Evolutionary conservation across 2,888 invertebrate genomes (phyloP), one percentile per base, ranked within the genome.

Genomic region (Imbricaverruca yamaguchii): DNA sequence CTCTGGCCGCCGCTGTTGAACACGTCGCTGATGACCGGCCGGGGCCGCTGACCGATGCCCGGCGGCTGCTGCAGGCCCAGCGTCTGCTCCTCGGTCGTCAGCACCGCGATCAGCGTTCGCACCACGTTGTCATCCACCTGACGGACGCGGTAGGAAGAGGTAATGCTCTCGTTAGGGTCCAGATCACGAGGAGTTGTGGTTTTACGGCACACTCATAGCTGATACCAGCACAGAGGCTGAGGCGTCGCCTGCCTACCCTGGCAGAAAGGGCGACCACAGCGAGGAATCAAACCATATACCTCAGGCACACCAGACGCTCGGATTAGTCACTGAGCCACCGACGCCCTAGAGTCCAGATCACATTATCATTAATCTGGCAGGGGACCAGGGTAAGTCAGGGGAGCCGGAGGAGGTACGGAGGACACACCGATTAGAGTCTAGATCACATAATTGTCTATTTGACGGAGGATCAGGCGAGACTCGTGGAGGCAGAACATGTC

Each of bases 11-110:
- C 53, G 53, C 8, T 18, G 74, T 7, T 53, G 53, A 74, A 53
- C 18, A 53, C 39, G 53, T 74, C 74, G 25, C 53, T 53, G 53
- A 74, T 53, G n/a, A 92, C 87, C 6, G 92, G 92, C 84, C 91
- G 90, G 0, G 94, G 94, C 80, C 93, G 89, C 86, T 92, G 92
- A 0, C 94, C 94, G 82, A 94, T 92, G 0, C 93, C 93, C 11
- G 89, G 88, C 0, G 94, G 94, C 85, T 93, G 92, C 81, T 89
- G 90, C 10, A 94, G 87, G 0, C 92, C 92, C 15, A 91, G 89
- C 13, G 91, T 90, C 84, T 90, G 90, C 85, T 94, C 94, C 85
- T 94, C 94, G 0, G 90, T 90, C 13, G 91, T 91, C 79, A 94
- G 87, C 0, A 93, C 90, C 82, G 90, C 89, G 0, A 92, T 91